Base-by-base conservation (phyloP, 2,888 invertebrate species). In the Tethea ocularis region DNA sequence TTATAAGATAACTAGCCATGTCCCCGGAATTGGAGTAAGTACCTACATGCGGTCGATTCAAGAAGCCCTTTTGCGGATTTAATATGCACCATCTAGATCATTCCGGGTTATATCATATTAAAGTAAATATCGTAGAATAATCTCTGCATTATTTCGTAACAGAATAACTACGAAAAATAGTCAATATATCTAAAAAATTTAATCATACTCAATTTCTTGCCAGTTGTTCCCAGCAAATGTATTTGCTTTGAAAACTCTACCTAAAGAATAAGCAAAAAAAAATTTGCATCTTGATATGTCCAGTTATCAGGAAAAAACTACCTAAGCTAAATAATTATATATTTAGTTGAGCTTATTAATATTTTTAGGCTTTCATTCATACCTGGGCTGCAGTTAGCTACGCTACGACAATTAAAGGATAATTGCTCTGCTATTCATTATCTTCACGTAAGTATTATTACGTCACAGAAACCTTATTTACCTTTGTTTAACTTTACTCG, bases 1-100 rank as follows among this genome's bases (percentile, higher is more conserved):
- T 71, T 71, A 73, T 67, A 69, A 71, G 69, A 72, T 73, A 73
- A 68, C 69, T 68, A 64, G 67, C 66, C 57, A 61, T 71, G 68
- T 63, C 64, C 64, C 63, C 60, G 65, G 66, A 65, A 68, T 65
- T 69, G 63, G 64, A 68, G 64, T 61, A n/a, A n/a, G n/a, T n/a
- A n/a, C n/a, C n/a, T n/a, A 66, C 46, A 60, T 13, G 41, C 58
- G 51, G 52, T 55, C 22, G 58, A 57, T 51, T 57, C 22, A 38
- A 62, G 52, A 33, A 56, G 54, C n/a, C 51, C 36, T 51, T 59
- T 33, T 36, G 54, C 54, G 36, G 36, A 11, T 36, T 36, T 36
- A 2, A 54, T 20, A n/a, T 13, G 20, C 33, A 4, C 33, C 36
- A 33, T 36, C 54, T 54, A 10, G 33, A 54, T 54, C 15, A 36